Percentiles rank a stretch among this genome's conserved stretches.
phyloP scores from a whole-genome alignment of 2,797 vertebrate genomes.

The Amphiprion clarkii region DNA sequence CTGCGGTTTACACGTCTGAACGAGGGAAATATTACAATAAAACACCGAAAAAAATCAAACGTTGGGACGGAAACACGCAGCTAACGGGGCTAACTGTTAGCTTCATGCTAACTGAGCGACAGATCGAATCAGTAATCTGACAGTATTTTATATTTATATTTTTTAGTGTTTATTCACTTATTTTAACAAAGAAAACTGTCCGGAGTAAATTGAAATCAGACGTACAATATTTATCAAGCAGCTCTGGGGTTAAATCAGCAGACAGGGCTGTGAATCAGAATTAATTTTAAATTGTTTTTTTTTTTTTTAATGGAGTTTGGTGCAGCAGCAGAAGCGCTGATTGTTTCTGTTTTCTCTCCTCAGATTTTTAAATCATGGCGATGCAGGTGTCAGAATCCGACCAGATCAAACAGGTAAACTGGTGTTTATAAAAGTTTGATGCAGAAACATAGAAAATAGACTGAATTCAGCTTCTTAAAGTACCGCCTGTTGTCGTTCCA shows the following conservation, averaged over 20 bases:
- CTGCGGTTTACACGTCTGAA: no score
- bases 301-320: neutral
- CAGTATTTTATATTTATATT: neutral
- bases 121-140: neutral
- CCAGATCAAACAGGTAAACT: constrained; percentile 96
- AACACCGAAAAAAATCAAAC: neutral
- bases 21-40: neutral
- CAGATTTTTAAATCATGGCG: constrained; percentile 85
- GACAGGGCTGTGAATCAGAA: neutral
- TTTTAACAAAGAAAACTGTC: no score
- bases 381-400: constrained; percentile 93
- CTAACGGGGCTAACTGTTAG: neutral
- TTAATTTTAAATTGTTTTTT: fast-evolving
- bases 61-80: fast-evolving
- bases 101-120: neutral
- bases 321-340: neutral
- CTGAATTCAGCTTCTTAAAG: neutral
- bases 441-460: neutral
- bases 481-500: neutral
- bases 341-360: neutral
- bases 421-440: neutral
- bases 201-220: no score
- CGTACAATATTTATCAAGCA: neutral
- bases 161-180: no score
- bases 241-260: neutral